Base-by-base conservation (phyloP, 37 sponge, comb jelly and placozoan genomes). In the Dysidea cf. avara region DNA sequence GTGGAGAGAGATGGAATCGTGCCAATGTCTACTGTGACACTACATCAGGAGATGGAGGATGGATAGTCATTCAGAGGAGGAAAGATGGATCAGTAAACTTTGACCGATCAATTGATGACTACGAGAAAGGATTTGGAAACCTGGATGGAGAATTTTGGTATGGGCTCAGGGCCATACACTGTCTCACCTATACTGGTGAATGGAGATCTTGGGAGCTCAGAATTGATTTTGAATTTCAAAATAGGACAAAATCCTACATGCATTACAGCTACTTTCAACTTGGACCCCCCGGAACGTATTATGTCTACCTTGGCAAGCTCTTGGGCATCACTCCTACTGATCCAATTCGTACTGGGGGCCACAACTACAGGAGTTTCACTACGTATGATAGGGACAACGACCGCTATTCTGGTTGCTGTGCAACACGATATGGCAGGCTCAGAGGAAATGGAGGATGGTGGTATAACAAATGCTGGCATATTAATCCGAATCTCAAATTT, bases 371-470 rank as follows among this genome's bases (percentile, higher is more conserved):
- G 56, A 33, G 22, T 1, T 71, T 71, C 39, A 32, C 21, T 30
- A 71, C 71, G n/a, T n/a, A 71, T 34, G 71, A 71, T 56, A 71
- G 56, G 37, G 71, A 71, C 22, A 71, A 71, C 54, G 71, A 71
- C 37, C n/a, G 30, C 1, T 2, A 6, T 13, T 21, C 38, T 16
- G 24, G 18, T 22, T 53, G 29, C 39, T 71, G 71, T 71, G 71
- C 71, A 53, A 36, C 43, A 39, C 14, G 5, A 7, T 32, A 5
- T 33, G 46, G 46, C 46, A 43, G 9, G 9, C 9, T 43, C 9
- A 43, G 9, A 43, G 46, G 9, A 5, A 4, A 29, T 30, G 69
- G 53, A 13, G 56, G 38, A 20, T 53, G 71, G 56, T 71, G 71
- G 71, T 54, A 36, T 38, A 32, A 54, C 22, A 36, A 1, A 3